Evolutionary conservation across 2,888 invertebrate genomes (phyloP).

Genomic region (Drosophila testacea): DNA sequence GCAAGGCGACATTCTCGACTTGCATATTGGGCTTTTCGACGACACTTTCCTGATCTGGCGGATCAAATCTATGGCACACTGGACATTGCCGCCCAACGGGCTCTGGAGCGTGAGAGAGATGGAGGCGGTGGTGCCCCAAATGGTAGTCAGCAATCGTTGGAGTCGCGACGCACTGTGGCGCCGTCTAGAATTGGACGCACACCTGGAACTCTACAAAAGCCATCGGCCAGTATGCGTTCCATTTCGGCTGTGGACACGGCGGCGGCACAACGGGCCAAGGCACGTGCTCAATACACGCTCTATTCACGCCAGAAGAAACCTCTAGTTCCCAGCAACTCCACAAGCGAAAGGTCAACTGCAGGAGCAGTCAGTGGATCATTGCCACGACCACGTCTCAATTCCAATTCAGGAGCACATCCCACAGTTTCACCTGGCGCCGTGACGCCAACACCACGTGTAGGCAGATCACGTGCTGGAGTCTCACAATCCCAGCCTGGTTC

Average conservation of each 20-base stretch:
- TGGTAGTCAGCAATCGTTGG: slow-evolving; percentile 49
- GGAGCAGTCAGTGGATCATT: slow-evolving; percentile 69
- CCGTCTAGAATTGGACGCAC: slow-evolving; percentile 77
- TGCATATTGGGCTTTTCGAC: slow-evolving; percentile 95
- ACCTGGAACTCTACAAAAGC: slow-evolving; percentile 74
- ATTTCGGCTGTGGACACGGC: slow-evolving; percentile 97
- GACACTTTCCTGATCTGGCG: slow-evolving; percentile 96
- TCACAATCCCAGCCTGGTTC: slow-evolving; percentile 98
- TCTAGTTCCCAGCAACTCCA: slow-evolving; percentile 40
- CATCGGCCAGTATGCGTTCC: slow-evolving; percentile 89
- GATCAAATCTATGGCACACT: slow-evolving; percentile 93
- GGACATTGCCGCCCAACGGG: slow-evolving; percentile 90
- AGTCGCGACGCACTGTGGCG: slow-evolving; percentile 66
- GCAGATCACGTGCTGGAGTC: slow-evolving; percentile 88
- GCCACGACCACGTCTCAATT: slow-evolving; percentile 76
- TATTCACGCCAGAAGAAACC: slow-evolving; percentile 89
- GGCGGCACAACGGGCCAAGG: slow-evolving; percentile 94
- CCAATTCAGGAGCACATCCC: slow-evolving; percentile 40
- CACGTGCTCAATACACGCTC: slow-evolving; percentile 92
- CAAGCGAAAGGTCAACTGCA: slow-evolving; percentile 9
- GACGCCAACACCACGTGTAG: slow-evolving; percentile 85
- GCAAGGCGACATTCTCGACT: slow-evolving; percentile 90
- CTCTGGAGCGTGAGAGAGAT: slow-evolving; percentile 86
- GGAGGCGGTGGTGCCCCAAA: slow-evolving; percentile 44
- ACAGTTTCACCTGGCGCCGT: slow-evolving; percentile 72